These are phyloP conservation scores for Lepidocyrtoides sp. DNA, from an alignment of 2,888 invertebrate species.

Conservation along the genomic window DNA sequence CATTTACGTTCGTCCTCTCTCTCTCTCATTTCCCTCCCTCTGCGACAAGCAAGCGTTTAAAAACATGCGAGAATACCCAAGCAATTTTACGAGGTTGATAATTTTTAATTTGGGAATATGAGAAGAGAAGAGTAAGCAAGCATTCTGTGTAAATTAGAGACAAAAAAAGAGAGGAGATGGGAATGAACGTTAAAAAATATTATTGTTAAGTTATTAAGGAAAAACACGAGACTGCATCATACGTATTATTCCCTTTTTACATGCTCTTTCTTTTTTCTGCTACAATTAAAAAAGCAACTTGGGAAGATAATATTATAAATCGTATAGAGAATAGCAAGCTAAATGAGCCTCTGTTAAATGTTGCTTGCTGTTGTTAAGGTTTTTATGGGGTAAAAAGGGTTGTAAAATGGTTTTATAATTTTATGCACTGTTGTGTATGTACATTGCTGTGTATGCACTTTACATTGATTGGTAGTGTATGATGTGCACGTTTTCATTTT, in stretches of 20 bases:
- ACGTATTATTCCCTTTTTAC: not conserved
- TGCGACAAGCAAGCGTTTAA: too few species aligned
- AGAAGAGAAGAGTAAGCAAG: not conserved
- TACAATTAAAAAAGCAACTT: slow-evolving; percentile 54
- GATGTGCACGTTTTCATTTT: not conserved
- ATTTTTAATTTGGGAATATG: slow-evolving; percentile 48
- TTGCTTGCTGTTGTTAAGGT: not conserved
- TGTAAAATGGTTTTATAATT: slow-evolving; percentile 64
- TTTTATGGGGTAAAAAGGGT: slow-evolving; percentile 45
- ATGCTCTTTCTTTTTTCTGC: not conserved
- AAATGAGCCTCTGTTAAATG: slow-evolving; percentile 33
- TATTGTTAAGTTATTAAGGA: slow-evolving; percentile 18
- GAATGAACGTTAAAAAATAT: not conserved
- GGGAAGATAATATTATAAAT: not conserved
- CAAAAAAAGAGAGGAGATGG: slow-evolving; percentile 7
- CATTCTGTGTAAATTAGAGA: slow-evolving; percentile 29
- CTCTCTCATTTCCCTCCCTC: too few species aligned
- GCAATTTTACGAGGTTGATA: not conserved
- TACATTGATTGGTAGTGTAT: not conserved
- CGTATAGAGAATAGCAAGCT: not conserved
- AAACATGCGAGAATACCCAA: too few species aligned
- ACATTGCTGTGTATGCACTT: not conserved
- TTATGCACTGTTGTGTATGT: slow-evolving; percentile 46
- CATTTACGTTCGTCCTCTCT: not conserved
- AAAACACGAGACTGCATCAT: not conserved